phyloP scores from a whole-genome alignment of 2,113 vertebrate species.

The Dasyornis broadbenti region DNA sequence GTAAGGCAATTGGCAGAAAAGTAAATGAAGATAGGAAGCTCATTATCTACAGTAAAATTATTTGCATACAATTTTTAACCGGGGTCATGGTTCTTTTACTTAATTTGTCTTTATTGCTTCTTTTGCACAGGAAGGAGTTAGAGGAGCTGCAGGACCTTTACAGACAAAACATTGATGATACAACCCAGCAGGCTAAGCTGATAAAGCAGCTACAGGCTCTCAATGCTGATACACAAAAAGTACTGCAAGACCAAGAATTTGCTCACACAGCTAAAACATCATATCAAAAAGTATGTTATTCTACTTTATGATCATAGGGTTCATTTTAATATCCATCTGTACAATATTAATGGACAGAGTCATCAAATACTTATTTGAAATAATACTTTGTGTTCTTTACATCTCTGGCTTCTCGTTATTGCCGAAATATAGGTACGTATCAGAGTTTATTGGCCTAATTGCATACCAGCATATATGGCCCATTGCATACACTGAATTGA shows the following conservation, averaged over 20 bases:
- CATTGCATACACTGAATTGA: neutral
- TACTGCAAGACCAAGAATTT: constrained; percentile 85
- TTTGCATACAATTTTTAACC: neutral
- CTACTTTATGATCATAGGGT: neutral
- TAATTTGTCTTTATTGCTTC: constrained; percentile 47
- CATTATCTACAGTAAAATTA: constrained; percentile 22
- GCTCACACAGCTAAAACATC: constrained; percentile 81
- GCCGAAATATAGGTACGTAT: neutral
- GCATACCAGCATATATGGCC: neutral
- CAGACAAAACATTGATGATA: constrained; percentile 78
- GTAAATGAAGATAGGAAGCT: constrained; percentile 19
- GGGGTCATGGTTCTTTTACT: neutral
- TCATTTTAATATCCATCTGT: neutral
- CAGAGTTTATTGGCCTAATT: neutral
- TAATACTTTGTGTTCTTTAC: neutral
- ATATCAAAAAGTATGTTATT: constrained; percentile 81
- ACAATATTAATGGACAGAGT: neutral
- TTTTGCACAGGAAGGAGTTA: constrained; percentile 76
- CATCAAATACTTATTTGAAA: too few species aligned
- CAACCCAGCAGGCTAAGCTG: constrained; percentile 82
- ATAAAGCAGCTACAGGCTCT: constrained; percentile 88
- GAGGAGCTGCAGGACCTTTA: constrained; percentile 83
- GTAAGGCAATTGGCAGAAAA: constrained; percentile 35
- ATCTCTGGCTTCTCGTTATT: neutral
- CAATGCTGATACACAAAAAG: constrained; percentile 82